Base-by-base conservation (phyloP, 2,888 invertebrate genomes). In the Pseudanteris insignis region DNA sequence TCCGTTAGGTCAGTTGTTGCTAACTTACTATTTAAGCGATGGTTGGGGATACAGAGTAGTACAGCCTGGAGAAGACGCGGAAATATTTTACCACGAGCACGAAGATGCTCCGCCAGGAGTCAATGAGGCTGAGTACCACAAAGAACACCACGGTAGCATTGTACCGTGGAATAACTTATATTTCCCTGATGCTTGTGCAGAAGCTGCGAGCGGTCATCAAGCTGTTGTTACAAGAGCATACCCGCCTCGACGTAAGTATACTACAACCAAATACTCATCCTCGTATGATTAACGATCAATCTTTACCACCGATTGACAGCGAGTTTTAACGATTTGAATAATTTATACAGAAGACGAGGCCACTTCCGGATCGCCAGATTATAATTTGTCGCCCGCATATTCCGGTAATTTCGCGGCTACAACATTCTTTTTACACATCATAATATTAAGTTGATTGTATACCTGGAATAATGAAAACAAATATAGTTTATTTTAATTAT, bases 1-100 rank as follows among this genome's bases (percentile, higher is more conserved):
- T 75, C 86, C 89, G 0, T 85, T 86, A 36, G 84, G 85, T 25
- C 83, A 83, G 58, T 82, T 89, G 7, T 84, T 86, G 24, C 88
- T 86, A 34, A 89, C 89, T 13, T 89, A 89, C 79, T 91, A 90
- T 74, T 84, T 91, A 7, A 89, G 90, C 33, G 91, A 91, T 75
- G 86, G 87, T 57, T 89, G 89, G 81, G 91, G 91, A 10, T 91
- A 90, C 76, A 82, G 91, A 62, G 87, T 89, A 0, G 86, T 91
- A 0, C 86, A 86, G 67, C 89, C 89, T 0, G 85, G 86, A 36
- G 85, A 87, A 63, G 83, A 86, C 0, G 86, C 89, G 2, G 88
- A 89, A 78, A 83, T 90, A 2, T 88, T 83, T 73, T 83, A 85
- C 9, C 84, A 86, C 13, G 73, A 78, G 12, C 81, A 82, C 33